phyloP scores from a whole-genome alignment of 1,140 invertebrate genomes.

The Rhyzopertha dominica region DNA sequence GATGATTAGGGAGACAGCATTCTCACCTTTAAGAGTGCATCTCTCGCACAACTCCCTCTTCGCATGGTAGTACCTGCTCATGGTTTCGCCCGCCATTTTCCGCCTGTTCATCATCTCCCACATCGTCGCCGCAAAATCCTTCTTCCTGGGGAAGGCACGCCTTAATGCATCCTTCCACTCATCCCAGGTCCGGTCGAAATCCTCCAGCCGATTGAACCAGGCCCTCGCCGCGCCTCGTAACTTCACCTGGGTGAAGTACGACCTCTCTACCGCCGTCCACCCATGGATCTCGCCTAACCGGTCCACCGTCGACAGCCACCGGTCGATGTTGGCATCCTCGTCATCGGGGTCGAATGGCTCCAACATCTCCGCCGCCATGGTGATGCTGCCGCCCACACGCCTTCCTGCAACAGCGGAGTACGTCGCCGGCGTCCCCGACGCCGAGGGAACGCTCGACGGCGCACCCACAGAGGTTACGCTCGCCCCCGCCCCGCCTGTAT shows the following conservation, averaged over 20 bases:
- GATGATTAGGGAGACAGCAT: conserved; percentile 36
- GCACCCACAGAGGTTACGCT: conserved; percentile 10
- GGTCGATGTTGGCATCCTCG: conserved; percentile 19
- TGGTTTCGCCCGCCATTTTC: conserved; percentile 13
- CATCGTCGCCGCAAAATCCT: conserved; percentile 14
- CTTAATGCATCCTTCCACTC: conserved; percentile 12
- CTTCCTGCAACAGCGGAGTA: not conserved
- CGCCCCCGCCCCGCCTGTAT: too few species aligned
- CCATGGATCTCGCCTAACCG: conserved; percentile 29
- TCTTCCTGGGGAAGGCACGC: conserved; percentile 13
- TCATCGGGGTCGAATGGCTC: conserved; percentile 25
- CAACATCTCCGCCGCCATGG: too few species aligned
- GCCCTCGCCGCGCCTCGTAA: conserved; percentile 26
- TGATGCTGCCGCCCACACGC: not conserved
- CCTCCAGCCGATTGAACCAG: conserved; percentile 32
- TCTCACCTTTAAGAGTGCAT: conserved; percentile 31
- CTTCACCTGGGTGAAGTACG: conserved; percentile 12
- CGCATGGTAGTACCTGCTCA: conserved; percentile 33
- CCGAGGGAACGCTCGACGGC: conserved; percentile 6
- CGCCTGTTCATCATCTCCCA: conserved; percentile 15
- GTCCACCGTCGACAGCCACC: conserved; percentile 31
- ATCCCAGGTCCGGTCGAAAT: conserved; percentile 11
- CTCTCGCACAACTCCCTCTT: conserved; percentile 37
- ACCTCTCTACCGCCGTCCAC: conserved; percentile 26
- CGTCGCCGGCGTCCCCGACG: not conserved